A percentile compares a stretch with the other conserved stretches of the same genome.
Conservation (phyloP, 2,797 vertebrate species). For the Gephyroberyx darwinii region DNA sequence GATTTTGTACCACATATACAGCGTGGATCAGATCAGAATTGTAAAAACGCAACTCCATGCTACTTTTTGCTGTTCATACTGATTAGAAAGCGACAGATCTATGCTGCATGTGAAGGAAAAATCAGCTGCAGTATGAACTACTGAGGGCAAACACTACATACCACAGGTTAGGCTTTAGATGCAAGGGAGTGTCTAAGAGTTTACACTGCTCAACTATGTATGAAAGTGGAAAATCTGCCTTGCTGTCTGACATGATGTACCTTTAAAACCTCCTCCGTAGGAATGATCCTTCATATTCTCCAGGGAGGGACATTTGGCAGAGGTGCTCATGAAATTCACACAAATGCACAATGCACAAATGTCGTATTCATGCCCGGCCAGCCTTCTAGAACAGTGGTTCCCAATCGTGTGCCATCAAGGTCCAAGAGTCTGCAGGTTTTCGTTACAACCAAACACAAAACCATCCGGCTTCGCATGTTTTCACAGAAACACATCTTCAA, state of each 20-base stretch:
- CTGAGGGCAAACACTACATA: background rate
- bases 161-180: conserved; percentile 11
- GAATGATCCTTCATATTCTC: conserved; percentile 57
- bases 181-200: conserved; percentile 6
- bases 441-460: background rate
- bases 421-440: background rate
- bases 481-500: no score
- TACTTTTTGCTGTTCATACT: no score
- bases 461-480: no score
- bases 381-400: conserved; percentile 28
- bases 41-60: no score
- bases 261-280: conserved; percentile 37
- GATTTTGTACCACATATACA: no score
- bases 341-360: conserved; percentile 24
- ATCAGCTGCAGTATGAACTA: background rate
- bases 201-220: conserved; percentile 22
- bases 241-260: conserved; percentile 53
- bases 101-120: no score
- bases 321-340: conserved; percentile 36
- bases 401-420: conserved; percentile 15
- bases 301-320: conserved; percentile 60
- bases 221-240: conserved; percentile 44
- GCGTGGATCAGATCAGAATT: no score
- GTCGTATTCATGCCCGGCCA: conserved; percentile 48
- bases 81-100: no score